Evolutionary conservation across 2,797 vertebrate species (phyloP), one percentile per base, ranked within the genome.

Genomic region (Taenioides sp.): DNA sequence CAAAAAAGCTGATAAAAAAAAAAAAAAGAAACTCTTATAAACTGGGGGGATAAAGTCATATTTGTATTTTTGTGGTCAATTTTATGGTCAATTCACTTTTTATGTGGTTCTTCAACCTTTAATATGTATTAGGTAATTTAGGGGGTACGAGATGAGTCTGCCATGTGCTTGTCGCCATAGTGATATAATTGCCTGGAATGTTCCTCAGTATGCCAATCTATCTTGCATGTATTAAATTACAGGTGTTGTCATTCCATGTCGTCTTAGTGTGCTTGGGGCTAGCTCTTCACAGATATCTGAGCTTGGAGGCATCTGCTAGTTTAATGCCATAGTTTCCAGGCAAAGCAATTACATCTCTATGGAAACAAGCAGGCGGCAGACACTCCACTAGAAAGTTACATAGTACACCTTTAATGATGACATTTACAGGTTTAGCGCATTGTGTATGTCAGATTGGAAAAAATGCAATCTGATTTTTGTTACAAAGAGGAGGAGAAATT

Each of bases 401-500:
- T 17, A 28, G 22, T 25, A 23, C 23, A 5, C 5, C 14, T 28
- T 59, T 59, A 16, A 59, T 59, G 1, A 6, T 18, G 57, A 7
- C 23, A 16, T 25, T 5, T 11, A 57, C 12, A 11, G 22, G 12
- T 57, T 57, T 57, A 57, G 55, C 22, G 5, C 50, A 52, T n/a
- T n/a, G 50, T 20, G 20, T 52, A 55, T 55, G 10, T 12, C 3
- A 4, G 7, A 54, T 22, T 22, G 9, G 1, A 54, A 54, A 54
- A 22, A 58, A 16, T 1, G 6, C 6, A 2, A 16, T 28, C 14
- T 17, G 57, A 59, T 28, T 59, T 12, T 52, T 49, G 14, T 50
- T n/a, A 25, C 18, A 31, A 65, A 49, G 34, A 59, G 11, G 67
- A 69, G 14, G 67, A 60, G 49, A 62, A 61, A 50, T 31, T 14